A percentile compares a stretch with the other conserved stretches of the same genome.
Conservation (phyloP, 1,140 invertebrate genomes). For the Telenomus remus region DNA sequence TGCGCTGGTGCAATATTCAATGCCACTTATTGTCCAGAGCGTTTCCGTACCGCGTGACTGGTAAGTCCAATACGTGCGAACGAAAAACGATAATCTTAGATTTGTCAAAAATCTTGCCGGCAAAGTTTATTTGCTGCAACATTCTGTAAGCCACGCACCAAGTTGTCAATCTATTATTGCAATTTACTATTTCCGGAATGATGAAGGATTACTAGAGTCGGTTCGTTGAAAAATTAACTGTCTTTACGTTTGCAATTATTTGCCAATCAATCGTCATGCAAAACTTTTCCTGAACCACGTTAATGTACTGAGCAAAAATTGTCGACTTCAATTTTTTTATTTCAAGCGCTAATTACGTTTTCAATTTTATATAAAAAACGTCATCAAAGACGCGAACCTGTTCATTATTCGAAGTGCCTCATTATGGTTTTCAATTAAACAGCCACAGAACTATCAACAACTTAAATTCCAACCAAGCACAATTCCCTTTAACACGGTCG, state of each 20-base stretch:
- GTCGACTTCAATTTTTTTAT: no score
- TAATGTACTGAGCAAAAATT: no score
- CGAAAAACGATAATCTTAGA: neutral
- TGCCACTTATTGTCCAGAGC: neutral
- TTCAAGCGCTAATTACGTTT: no score
- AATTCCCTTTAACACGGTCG: neutral
- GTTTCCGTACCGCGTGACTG: conserved; percentile 31
- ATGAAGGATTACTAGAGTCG: conserved; percentile 25
- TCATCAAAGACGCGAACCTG: no score
- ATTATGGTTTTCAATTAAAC: no score
- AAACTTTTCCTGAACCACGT: no score
- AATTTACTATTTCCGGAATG: conserved; percentile 17
- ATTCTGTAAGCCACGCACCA: no score
- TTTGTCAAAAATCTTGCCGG: no score
- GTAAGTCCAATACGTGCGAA: conserved; percentile 31
- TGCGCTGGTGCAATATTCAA: conserved; percentile 30
- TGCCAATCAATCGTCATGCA: conserved; percentile 20
- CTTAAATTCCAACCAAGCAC: neutral
- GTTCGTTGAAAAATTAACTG: conserved; percentile 15
- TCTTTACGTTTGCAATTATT: conserved; percentile 37
- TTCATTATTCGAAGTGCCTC: no score
- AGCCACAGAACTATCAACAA: no score
- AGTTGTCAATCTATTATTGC: neutral
- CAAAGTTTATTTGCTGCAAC: no score
- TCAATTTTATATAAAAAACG: no score